These are phyloP conservation scores for Lepetodrilus schrolli DNA, from an alignment of 2,888 invertebrate species.

Conservation along the genomic window DNA sequence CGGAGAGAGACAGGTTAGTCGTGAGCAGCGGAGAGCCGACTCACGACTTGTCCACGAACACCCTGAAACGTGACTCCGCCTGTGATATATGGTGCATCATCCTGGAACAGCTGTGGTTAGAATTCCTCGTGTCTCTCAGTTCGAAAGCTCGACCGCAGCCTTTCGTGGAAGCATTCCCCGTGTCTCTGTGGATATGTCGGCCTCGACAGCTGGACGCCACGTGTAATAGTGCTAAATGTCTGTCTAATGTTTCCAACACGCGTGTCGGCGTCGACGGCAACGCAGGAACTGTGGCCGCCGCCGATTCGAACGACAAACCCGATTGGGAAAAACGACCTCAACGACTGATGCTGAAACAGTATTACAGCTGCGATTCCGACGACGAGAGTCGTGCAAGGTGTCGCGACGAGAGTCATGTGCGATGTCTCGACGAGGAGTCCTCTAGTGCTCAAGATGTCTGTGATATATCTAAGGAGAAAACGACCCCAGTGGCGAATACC, in stretches of 20 bases:
- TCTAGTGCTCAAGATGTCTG: slow-evolving; percentile 36
- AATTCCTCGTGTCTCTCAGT: slow-evolving; percentile 89
- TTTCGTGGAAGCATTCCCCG: slow-evolving; percentile 82
- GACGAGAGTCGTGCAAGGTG: slow-evolving; percentile 30
- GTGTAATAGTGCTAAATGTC: too few relatives aligned
- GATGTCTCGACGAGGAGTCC: slow-evolving; percentile 22
- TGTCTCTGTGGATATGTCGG: slow-evolving; percentile 83
- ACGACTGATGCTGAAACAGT: slow-evolving; percentile 47
- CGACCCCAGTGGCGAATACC: neutral
- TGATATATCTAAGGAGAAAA: slow-evolving; percentile 40
- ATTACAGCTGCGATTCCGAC: slow-evolving; percentile 43
- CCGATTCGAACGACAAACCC: neutral
- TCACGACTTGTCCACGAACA: slow-evolving; percentile 52
- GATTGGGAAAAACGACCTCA: slow-evolving; percentile 41
- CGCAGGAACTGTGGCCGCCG: neutral
- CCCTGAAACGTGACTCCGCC: slow-evolving; percentile 76
- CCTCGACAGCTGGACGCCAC: neutral
- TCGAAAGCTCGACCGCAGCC: slow-evolving; percentile 74
- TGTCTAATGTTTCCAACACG: neutral
- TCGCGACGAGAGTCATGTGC: slow-evolving; percentile 28
- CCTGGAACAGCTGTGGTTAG: slow-evolving; percentile 93
- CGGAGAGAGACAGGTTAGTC: too few relatives aligned
- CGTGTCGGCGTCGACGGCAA: neutral
- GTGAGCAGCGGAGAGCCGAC: neutral
- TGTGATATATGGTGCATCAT: slow-evolving; percentile 90